Percentiles rank a stretch among this genome's conserved stretches.
These are phyloP conservation scores for Origma solitaria DNA, from an alignment of 2,113 vertebrate species.

Conservation along the genomic window DNA sequence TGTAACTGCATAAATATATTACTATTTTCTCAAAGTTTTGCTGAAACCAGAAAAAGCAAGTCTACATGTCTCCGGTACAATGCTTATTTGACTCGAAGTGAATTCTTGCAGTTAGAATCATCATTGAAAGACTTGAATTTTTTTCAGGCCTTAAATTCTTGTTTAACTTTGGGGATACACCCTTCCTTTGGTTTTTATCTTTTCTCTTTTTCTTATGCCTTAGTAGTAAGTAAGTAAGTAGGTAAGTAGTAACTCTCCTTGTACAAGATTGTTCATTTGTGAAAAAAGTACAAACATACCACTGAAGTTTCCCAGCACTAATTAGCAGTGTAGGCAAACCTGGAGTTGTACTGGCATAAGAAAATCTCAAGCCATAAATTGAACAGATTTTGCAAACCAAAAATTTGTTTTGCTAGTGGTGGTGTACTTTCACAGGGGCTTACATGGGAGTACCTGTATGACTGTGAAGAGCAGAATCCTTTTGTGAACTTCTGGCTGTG, in stretches of 20 bases:
- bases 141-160: not conserved
- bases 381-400: not conserved
- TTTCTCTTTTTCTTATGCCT: not conserved
- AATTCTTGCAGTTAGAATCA: not conserved
- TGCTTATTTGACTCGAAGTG: not conserved
- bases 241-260: not conserved
- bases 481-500: not conserved
- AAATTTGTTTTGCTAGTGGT: not conserved
- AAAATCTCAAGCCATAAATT: not conserved
- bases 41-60: not conserved
- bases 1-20: not conserved
- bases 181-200: not conserved
- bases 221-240: not conserved
- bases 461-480: not conserved
- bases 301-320: not conserved
- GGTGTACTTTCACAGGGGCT: not conserved
- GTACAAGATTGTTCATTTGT: not conserved
- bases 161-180: not conserved
- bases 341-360: not conserved
- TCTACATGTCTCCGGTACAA: fast-evolving
- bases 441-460: not conserved
- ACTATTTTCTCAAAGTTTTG: not conserved
- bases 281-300: not conserved
- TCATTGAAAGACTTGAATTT: not conserved
- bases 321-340: not conserved